Evolutionary conservation across 2,113 vertebrate species (phyloP).

Genomic region (Cygnus buccinator): DNA sequence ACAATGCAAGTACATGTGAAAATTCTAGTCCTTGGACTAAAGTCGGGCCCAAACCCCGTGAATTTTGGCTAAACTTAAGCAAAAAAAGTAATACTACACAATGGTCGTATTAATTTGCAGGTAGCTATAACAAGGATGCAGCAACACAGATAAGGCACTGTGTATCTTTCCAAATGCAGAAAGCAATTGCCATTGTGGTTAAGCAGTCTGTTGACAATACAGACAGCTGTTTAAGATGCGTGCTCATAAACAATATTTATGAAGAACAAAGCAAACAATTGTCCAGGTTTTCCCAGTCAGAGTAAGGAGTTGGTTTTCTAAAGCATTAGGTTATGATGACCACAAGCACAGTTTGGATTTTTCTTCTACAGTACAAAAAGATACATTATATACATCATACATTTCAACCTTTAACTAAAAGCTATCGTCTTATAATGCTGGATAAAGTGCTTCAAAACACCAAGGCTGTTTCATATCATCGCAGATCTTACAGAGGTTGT

Average conservation of each 20-base stretch:
- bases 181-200: not conserved
- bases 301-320: not conserved
- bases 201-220: not conserved
- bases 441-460: not conserved
- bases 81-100: not conserved
- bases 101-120: not conserved
- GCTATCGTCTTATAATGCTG: not conserved
- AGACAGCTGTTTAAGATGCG: not conserved
- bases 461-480: not conserved
- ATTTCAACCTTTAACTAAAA: not conserved
- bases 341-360: not conserved
- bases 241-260: not conserved
- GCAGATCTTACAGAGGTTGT: not conserved
- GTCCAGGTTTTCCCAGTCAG: not conserved
- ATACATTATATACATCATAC: not conserved
- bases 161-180: not conserved
- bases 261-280: not conserved
- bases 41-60: not conserved
- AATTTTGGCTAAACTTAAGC: not conserved
- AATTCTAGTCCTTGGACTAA: not conserved
- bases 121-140: not conserved
- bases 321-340: not conserved
- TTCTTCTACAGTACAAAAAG: not conserved
- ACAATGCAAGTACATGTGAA: not conserved
- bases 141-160: fast-evolving